phyloP scores from a whole-genome alignment of 2,888 invertebrate genomes.

The Junonia oenone region DNA sequence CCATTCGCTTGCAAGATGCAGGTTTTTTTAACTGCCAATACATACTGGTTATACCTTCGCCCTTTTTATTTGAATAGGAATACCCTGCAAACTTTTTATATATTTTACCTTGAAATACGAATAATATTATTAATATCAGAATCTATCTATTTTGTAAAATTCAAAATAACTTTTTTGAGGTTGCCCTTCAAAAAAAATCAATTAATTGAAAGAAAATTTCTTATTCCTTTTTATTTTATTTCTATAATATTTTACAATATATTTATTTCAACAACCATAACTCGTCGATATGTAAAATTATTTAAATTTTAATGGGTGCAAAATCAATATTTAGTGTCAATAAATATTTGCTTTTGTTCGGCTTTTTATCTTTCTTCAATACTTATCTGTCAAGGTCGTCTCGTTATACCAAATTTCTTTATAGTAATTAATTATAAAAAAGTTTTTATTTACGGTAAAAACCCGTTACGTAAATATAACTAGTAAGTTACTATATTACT shows the following conservation, averaged over 20 bases:
- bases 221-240: too few species aligned
- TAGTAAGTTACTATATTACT: too few species aligned
- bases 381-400: not conserved
- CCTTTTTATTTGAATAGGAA: too few species aligned
- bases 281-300: not conserved
- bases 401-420: not conserved
- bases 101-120: too few species aligned
- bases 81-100: too few species aligned
- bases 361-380: not conserved
- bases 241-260: not conserved
- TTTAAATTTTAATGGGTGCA: not conserved
- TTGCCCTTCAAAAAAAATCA: too few species aligned
- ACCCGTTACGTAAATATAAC: not conserved
- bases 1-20: slow-evolving; percentile 6
- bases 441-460: not conserved
- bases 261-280: not conserved
- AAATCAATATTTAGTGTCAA: not conserved
- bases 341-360: not conserved
- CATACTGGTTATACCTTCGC: too few species aligned
- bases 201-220: too few species aligned
- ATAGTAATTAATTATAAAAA: not conserved
- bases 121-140: too few species aligned
- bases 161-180: too few species aligned
- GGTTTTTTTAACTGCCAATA: not conserved
- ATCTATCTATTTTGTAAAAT: too few species aligned